Base-by-base conservation (phyloP, 2,888 invertebrate genomes). In the Catocala nupta region DNA sequence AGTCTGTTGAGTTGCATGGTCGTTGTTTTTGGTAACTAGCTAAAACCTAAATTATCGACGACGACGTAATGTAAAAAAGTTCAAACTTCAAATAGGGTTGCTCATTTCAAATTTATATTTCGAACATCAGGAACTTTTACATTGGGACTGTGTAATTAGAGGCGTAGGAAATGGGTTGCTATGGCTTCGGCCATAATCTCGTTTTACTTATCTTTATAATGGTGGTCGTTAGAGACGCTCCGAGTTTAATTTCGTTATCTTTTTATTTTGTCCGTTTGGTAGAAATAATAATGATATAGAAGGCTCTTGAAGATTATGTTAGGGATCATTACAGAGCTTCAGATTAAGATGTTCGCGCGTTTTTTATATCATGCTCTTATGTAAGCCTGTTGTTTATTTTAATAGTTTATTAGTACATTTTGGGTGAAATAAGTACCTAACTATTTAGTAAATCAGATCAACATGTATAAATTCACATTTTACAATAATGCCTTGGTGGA, bases 141-240 rank as follows among this genome's bases (percentile, higher is more conserved):
- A 51, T 53, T 63, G 33, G 33, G 16, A 7, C 43, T 5, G 59
- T 61, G 56, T 71, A 63, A 67, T 65, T 75, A 70, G 56, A 63
- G 69, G 58, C 60, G 70, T 48, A 68, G 65, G 58, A 59, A 70
- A 70, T 67, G 70, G 51, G 59, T 66, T 65, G 65, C 61, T 66
- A 55, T 59, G 65, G 64, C 60, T 66, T 65, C 54, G 16, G 64
- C 55, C 52, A 68, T 76, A 78, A 83, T 79, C 75, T 73, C 70
- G 63, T 61, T 63, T 74, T 73, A 77, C 73, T 74, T 68, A 76
- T 81, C 78, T 75, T 67, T 70, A 68, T 79, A 81, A 83, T 80
- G 77, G 71, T 72, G 57, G 70, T 76, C 77, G 75, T 84, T 81
- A 78, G 58, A 71, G 72, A 65, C 53, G 64, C 48, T 62, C 58